Percentiles rank a stretch among this genome's conserved stretches.
Conservation (phyloP, 2,113 vertebrate genomes). For the Ovis canadensis region DNA sequence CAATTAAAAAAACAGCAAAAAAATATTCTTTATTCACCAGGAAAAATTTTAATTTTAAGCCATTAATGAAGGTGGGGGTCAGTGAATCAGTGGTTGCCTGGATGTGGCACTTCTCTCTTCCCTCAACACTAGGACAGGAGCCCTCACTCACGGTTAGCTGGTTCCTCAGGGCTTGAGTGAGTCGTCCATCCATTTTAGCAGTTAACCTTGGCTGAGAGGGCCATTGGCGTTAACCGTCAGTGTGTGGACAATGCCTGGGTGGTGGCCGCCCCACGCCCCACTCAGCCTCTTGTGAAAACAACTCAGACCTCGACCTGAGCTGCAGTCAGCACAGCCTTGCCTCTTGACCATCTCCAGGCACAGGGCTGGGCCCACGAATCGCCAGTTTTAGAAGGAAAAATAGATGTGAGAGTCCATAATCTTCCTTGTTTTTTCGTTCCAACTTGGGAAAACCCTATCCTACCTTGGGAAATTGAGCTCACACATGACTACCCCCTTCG, state of each 20-base stretch:
- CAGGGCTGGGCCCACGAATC: not conserved
- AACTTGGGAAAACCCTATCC: not conserved
- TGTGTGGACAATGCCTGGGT: not conserved
- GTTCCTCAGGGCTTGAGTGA: not conserved
- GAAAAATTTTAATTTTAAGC: not conserved
- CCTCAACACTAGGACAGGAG: too few species aligned
- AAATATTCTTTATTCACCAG: not conserved
- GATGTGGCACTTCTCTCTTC: not conserved
- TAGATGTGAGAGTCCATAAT: not conserved
- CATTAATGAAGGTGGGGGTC: not conserved
- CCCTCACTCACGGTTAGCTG: not conserved
- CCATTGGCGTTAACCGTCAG: accelerated
- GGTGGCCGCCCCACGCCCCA: accelerated
- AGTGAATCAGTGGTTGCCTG: not conserved
- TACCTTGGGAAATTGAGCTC: not conserved
- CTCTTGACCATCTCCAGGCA: not conserved
- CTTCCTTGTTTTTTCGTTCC: not conserved
- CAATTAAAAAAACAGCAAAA: conserved; percentile 45
- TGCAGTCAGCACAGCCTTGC: not conserved
- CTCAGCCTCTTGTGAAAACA: not conserved
- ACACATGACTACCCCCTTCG: not conserved
- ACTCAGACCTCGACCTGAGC: accelerated
- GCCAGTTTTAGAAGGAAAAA: not conserved
- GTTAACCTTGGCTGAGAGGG: not conserved
- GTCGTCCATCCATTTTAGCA: not conserved